phyloP scores from a whole-genome alignment of 2,113 vertebrate genomes.

The Brachypteracias leptosomus region DNA sequence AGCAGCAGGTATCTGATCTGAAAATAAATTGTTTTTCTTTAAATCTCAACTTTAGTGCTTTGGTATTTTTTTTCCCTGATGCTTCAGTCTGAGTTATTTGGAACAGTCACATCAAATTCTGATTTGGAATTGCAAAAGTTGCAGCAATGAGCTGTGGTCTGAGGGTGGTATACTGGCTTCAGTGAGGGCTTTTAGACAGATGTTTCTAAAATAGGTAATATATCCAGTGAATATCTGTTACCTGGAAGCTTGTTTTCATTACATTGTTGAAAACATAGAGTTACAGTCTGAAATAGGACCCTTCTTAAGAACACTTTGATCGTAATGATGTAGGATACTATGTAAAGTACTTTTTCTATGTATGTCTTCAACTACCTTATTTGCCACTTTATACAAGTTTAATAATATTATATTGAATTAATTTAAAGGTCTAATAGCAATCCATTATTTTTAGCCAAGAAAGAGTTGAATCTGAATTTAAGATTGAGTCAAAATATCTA shows the following conservation, averaged over 20 bases:
- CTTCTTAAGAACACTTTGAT: neutral
- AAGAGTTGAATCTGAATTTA: neutral
- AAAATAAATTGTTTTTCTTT: constrained; percentile 70
- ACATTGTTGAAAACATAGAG: neutral
- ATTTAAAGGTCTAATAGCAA: neutral
- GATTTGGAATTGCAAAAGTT: neutral
- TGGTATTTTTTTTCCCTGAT: neutral
- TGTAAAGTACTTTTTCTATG: neutral
- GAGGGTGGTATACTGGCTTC: neutral
- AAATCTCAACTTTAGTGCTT: neutral
- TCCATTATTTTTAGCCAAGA: neutral
- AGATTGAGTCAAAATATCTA: neutral
- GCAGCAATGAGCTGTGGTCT: neutral
- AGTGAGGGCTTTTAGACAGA: neutral
- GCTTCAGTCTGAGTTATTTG: neutral
- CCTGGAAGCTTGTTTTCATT: neutral
- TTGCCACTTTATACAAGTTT: neutral
- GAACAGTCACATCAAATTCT: neutral
- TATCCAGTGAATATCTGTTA: neutral
- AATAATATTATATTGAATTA: neutral
- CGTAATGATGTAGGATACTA: neutral
- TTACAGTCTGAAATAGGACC: neutral
- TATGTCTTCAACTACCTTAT: neutral
- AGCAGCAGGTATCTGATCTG: constrained; percentile 61
- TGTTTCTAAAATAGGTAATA: neutral